Evolutionary conservation across 2,113 vertebrate genomes (phyloP).

Genomic region (Canis aureus): DNA sequence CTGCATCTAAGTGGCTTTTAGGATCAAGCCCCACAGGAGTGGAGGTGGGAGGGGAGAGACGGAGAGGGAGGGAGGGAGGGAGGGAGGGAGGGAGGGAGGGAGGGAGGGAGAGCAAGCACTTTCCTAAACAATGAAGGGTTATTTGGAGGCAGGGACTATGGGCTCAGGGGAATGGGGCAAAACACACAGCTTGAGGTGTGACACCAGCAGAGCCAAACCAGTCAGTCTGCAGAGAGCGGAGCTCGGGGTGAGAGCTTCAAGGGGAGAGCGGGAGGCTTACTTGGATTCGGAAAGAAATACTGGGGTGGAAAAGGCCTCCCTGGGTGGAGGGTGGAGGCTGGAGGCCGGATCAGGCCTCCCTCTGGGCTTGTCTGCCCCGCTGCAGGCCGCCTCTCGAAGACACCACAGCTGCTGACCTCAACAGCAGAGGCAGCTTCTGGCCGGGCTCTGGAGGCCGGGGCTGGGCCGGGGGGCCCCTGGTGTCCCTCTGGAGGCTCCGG

Average conservation of each 20-base stretch:
- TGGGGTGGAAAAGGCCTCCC: not conserved
- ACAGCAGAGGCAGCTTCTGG: too few relatives aligned
- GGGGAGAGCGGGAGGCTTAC: constrained; percentile 12
- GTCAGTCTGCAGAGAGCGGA: not conserved
- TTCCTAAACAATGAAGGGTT: constrained; percentile 15
- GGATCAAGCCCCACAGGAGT: not conserved
- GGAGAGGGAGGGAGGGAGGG: not conserved
- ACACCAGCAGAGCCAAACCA: not conserved
- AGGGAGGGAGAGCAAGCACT: not conserved
- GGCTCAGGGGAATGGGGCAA: not conserved
- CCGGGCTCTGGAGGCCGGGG: too few relatives aligned
- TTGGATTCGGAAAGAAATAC: constrained; percentile 22
- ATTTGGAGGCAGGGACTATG: not conserved
- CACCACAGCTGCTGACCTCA: too few relatives aligned
- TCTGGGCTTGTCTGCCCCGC: too few relatives aligned
- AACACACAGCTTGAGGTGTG: constrained; percentile 32
- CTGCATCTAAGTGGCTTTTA: not conserved
- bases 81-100: not conserved
- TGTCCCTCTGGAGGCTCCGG: too few relatives aligned
- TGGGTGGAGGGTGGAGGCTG: too few relatives aligned
- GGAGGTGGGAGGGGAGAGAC: not conserved
- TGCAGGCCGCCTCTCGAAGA: too few relatives aligned
- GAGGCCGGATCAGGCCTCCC: too few relatives aligned
- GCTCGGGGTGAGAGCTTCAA: not conserved
- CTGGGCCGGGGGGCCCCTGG: too few relatives aligned